Conservation (phyloP, 2,888 invertebrate genomes). For the Acrobasis repandana region DNA sequence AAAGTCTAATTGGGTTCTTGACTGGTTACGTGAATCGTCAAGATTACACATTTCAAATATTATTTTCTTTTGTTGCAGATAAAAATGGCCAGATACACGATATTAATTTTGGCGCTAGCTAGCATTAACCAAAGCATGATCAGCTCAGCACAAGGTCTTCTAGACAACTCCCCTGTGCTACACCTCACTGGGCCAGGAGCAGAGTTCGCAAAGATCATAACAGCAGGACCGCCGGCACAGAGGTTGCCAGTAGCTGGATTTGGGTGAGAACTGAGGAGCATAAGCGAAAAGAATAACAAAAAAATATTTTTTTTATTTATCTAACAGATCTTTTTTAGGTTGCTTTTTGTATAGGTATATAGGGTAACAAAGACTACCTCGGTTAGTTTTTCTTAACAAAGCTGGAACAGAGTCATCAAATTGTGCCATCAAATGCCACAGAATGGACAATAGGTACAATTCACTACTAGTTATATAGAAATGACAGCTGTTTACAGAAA, state of each 20-base stretch:
- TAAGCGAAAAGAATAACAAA: conserved; percentile 7
- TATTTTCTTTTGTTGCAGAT: conserved; percentile 47
- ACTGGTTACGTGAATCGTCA: too few species aligned
- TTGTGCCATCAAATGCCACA: too few species aligned
- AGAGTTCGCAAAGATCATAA: conserved; percentile 38
- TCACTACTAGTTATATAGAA: too few species aligned
- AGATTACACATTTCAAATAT: background rate
- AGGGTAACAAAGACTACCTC: too few species aligned
- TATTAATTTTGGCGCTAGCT: conserved; percentile 26
- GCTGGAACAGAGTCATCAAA: too few species aligned
- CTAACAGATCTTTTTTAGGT: too few species aligned
- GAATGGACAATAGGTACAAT: too few species aligned
- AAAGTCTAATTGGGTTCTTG: too few species aligned
- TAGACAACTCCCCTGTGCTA: conserved; percentile 33
- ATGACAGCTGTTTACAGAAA: too few species aligned
- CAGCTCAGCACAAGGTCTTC: conserved; percentile 36
- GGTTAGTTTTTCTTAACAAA: too few species aligned
- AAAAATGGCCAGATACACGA: conserved; percentile 1
- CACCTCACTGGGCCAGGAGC: conserved; percentile 39
- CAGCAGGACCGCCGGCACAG: conserved; percentile 41
- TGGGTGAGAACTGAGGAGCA: conserved; percentile 47
- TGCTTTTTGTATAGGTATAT: too few species aligned
- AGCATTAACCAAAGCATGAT: conserved; percentile 37
- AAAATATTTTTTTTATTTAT: too few species aligned
- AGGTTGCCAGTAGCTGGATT: conserved; percentile 62